Conservation (phyloP, 2,888 invertebrate genomes). For the Auanema sp. region DNA sequence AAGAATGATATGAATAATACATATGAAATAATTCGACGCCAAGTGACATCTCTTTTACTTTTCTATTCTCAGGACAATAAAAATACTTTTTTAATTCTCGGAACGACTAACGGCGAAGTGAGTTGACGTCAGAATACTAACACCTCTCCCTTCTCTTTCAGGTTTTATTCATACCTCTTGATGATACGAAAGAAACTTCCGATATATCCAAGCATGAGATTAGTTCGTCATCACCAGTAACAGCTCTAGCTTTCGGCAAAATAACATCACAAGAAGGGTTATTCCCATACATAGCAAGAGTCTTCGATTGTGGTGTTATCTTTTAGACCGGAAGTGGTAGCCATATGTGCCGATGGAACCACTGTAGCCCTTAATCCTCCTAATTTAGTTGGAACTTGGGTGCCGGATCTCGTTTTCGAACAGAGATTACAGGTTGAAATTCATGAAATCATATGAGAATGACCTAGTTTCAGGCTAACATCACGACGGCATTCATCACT, state of each 20-base stretch:
- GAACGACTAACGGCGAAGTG: not conserved
- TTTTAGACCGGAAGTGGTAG: constrained; percentile 18
- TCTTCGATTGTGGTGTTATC: too few species aligned
- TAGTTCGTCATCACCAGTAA: constrained; percentile 6
- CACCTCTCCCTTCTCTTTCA: not conserved
- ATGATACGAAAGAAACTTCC: constrained; percentile 14
- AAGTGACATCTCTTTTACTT: too few species aligned
- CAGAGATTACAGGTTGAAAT: constrained; percentile 16
- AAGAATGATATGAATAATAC: too few species aligned
- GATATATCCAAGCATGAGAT: constrained; percentile 5
- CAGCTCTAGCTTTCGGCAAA: constrained; percentile 10
- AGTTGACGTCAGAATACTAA: not conserved
- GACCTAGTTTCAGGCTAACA: constrained; percentile 15
- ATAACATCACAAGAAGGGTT: not conserved
- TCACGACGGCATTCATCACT: constrained; percentile 23
- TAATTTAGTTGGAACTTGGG: constrained; percentile 4
- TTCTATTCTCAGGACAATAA: too few species aligned
- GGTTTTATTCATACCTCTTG: constrained; percentile 12
- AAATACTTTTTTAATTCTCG: too few species aligned
- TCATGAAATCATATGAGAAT: too few species aligned
- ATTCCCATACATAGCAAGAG: too few species aligned
- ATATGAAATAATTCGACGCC: too few species aligned
- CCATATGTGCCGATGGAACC: constrained; percentile 18
- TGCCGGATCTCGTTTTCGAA: not conserved
- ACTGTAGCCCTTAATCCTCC: constrained; percentile 8